Conservation (phyloP, 2,113 vertebrate species). For the Oreotrochilus melanogaster region DNA sequence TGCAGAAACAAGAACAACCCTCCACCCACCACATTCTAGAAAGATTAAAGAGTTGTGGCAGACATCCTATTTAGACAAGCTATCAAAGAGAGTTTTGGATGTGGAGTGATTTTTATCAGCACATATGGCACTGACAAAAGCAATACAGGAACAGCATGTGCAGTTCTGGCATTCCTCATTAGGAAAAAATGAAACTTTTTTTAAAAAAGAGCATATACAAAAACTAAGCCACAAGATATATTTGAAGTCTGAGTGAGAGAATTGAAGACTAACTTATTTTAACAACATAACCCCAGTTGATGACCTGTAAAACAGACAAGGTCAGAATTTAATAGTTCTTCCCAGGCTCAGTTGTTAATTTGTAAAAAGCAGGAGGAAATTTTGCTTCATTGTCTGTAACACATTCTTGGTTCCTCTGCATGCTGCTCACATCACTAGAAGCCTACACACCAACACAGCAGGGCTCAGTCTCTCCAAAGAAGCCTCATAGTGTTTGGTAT, state of each 20-base stretch:
- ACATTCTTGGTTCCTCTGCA: neutral
- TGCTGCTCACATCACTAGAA: neutral
- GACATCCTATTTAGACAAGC: neutral
- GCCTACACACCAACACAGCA: neutral
- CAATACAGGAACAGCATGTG: neutral
- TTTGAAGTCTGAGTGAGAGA: neutral
- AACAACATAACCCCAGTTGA: neutral
- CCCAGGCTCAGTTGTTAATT: neutral
- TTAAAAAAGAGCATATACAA: neutral
- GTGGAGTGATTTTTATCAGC: neutral
- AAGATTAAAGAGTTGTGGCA: neutral
- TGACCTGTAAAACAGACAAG: neutral
- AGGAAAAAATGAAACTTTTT: neutral
- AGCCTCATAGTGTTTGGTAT: neutral
- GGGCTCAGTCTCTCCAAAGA: neutral
- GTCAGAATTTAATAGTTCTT: neutral
- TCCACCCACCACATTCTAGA: neutral
- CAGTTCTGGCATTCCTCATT: neutral
- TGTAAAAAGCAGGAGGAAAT: conserved; percentile 2
- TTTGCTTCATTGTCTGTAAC: neutral
- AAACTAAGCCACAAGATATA: neutral
- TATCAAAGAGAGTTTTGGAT: neutral
- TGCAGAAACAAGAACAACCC: neutral
- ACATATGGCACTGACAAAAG: neutral
- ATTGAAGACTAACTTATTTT: neutral